Percentiles rank a stretch among this genome's conserved stretches.
Evolutionary conservation across 2,888 invertebrate species (phyloP).

Genomic region (Ephialtes manifestator): DNA sequence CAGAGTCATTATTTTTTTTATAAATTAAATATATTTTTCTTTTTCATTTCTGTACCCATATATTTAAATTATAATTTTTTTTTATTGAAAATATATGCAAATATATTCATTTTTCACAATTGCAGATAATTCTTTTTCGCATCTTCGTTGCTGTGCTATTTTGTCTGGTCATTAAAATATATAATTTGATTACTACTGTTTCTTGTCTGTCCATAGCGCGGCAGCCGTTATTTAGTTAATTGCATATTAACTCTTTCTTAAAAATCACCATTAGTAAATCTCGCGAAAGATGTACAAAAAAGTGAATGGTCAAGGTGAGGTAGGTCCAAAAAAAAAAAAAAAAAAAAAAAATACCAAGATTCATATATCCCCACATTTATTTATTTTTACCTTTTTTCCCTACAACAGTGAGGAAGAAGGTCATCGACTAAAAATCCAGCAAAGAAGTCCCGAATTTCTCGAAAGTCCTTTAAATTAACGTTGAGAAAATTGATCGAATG

Average conservation of each 20-base stretch:
- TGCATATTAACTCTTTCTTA: not conserved
- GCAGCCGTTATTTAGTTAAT: not conserved
- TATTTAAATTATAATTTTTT: too few species aligned
- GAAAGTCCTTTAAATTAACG: constrained; percentile 53
- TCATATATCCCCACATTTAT: constrained; percentile 12
- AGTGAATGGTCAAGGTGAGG: not conserved
- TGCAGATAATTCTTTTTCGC: not conserved
- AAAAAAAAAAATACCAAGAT: not conserved
- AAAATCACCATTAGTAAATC: not conserved
- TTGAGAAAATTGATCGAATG: constrained; percentile 66
- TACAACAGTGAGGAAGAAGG: not conserved
- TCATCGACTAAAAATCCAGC: not conserved
- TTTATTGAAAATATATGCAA: too few species aligned
- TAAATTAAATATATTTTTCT: too few species aligned
- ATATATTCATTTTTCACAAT: not conserved
- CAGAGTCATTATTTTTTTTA: too few species aligned
- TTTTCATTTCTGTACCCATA: too few species aligned
- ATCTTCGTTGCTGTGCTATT: not conserved
- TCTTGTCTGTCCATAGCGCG: not conserved
- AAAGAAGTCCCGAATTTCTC: constrained; percentile 41
- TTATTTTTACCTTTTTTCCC: not conserved
- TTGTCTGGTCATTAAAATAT: constrained; percentile 1
- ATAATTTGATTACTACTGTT: constrained; percentile 28
- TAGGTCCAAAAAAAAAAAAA: not conserved
- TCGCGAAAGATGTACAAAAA: not conserved